phyloP scores from a whole-genome alignment of 2,113 vertebrate genomes.

The Pseudopodoces humilis region DNA sequence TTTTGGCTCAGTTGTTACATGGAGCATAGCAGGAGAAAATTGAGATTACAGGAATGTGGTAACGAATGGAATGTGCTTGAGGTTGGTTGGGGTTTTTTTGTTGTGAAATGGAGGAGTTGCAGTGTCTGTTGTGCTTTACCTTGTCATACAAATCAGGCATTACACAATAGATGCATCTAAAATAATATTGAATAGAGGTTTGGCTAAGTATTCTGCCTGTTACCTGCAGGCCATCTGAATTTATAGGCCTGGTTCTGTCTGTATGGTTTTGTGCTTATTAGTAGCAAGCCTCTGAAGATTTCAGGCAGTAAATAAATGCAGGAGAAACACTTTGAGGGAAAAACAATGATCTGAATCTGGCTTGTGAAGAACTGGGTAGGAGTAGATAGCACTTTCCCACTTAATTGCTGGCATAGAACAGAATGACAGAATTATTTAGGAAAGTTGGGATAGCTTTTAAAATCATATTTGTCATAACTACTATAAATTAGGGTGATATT shows the following conservation, averaged over 20 bases:
- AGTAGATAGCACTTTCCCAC: neutral
- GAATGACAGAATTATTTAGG: neutral
- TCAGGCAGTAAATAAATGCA: neutral
- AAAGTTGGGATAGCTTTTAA: neutral
- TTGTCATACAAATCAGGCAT: neutral
- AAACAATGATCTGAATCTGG: neutral
- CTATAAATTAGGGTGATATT: neutral
- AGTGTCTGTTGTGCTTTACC: neutral
- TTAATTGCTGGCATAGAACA: neutral
- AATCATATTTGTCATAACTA: neutral
- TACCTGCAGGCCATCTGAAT: neutral
- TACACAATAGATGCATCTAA: neutral
- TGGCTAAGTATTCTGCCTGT: neutral
- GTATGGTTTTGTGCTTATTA: neutral
- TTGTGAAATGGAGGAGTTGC: neutral
- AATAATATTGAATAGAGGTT: neutral
- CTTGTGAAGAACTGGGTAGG: neutral
- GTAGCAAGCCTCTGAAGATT: neutral
- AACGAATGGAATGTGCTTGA: neutral
- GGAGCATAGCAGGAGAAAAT: neutral
- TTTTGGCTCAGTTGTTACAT: neutral
- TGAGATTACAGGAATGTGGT: neutral
- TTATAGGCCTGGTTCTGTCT: neutral
- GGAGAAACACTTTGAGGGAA: neutral
- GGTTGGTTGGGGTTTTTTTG: neutral